Evolutionary conservation across 2,797 vertebrate species (phyloP).

Genomic region (Gymnothorax reevesii): DNA sequence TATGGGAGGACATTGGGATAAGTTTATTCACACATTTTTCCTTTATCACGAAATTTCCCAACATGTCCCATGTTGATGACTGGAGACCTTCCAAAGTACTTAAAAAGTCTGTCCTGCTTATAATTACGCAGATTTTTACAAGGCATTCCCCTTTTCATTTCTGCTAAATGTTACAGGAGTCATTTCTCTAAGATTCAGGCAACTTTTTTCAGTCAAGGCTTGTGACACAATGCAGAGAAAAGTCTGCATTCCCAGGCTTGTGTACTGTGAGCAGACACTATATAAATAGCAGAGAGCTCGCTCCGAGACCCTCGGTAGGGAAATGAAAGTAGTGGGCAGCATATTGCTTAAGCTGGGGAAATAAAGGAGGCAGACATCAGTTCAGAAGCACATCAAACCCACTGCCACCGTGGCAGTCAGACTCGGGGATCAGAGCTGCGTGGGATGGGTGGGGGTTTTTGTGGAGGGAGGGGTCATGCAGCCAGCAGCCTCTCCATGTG

Average conservation of each 20-base stretch:
- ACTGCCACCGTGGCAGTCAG: neutral
- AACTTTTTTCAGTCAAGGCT: neutral
- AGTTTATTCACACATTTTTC: neutral
- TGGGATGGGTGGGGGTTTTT: neutral
- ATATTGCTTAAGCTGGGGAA: neutral
- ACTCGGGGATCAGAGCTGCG: neutral
- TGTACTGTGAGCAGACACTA: neutral
- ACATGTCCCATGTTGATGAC: neutral
- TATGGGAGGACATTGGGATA: neutral
- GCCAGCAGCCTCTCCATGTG: neutral
- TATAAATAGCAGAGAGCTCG: conserved; percentile 10
- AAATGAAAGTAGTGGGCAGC: conserved; percentile 13
- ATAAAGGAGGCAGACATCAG: neutral
- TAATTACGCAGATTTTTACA: neutral
- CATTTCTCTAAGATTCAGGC: neutral
- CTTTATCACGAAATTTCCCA: neutral
- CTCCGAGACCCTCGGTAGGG: neutral
- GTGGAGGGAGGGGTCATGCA: neutral
- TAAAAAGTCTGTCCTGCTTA: conserved; percentile 2
- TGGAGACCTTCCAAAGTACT: neutral
- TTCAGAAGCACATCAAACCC: neutral
- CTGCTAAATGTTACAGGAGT: conserved; percentile 1
- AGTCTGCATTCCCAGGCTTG: neutral
- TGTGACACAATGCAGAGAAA: conserved; percentile 10
- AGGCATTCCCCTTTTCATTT: neutral